phyloP scores from a whole-genome alignment of 2,888 invertebrate genomes.

The Caenorhabditis angaria region DNA sequence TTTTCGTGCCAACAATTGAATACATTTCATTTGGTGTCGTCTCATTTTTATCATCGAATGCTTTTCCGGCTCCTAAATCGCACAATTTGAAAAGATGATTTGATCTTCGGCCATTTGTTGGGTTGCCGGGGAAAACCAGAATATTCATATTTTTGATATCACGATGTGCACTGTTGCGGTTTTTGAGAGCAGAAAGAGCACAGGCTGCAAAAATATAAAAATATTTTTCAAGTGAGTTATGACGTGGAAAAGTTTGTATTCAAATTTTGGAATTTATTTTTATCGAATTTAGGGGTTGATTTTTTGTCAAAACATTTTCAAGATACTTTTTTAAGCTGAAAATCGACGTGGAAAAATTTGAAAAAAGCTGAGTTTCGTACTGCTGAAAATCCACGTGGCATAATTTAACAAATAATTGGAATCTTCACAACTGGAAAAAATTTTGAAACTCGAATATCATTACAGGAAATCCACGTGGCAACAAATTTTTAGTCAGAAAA shows the following conservation, averaged over 20 bases:
- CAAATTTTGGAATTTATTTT: constrained; percentile 3
- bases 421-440: too few species aligned
- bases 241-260: background rate
- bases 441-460: too few species aligned
- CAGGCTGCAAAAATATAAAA: constrained; percentile 27
- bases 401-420: too few species aligned
- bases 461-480: too few species aligned
- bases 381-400: too few species aligned
- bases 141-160: constrained; percentile 55
- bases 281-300: too few species aligned
- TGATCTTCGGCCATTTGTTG: constrained; percentile 34
- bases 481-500: too few species aligned
- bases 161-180: constrained; percentile 41
- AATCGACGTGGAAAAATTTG: too few species aligned
- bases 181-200: constrained; percentile 34
- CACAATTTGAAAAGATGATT: constrained; percentile 46
- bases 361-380: too few species aligned
- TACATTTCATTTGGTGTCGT: constrained; percentile 30
- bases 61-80: constrained; percentile 44
- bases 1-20: constrained; percentile 47
- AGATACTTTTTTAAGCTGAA: too few species aligned
- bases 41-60: constrained; percentile 16
- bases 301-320: too few species aligned
- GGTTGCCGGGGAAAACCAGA: constrained; percentile 34
- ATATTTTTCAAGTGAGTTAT: background rate